These are phyloP conservation scores for Metallyticus violacea DNA, from an alignment of 2,888 invertebrate genomes.

Conservation along the genomic window DNA sequence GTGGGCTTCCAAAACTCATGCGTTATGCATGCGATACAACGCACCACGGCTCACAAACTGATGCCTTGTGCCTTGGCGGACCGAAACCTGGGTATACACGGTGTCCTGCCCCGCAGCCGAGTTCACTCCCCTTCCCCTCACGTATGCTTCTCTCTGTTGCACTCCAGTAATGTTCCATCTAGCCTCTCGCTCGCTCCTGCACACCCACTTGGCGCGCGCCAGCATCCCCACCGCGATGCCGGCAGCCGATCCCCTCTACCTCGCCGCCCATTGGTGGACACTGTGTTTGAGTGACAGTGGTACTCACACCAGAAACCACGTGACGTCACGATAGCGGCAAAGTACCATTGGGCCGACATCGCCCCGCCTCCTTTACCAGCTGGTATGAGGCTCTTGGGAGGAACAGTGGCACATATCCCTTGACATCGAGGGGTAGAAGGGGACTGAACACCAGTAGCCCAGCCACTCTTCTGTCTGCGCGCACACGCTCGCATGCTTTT, in stretches of 20 bases:
- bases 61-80: conserved; percentile 18
- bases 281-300: conserved; percentile 6
- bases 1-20: conserved; percentile 48
- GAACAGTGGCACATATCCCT: conserved; percentile 6
- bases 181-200: conserved; percentile 43
- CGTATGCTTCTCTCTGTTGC: conserved; percentile 33
- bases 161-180: conserved; percentile 48
- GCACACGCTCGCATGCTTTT: not conserved
- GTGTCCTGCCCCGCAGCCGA: not conserved
- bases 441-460: not conserved
- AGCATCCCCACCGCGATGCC: not conserved
- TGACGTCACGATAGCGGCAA: not conserved
- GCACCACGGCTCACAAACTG: conserved; percentile 37
- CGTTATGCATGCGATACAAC: conserved; percentile 57
- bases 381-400: not conserved
- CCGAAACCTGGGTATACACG: conserved; percentile 9
- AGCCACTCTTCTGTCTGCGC: not conserved
- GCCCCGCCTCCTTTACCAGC: conserved; percentile 14
- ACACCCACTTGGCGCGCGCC: not conserved
- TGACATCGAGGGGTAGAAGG: not conserved
- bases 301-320: not conserved
- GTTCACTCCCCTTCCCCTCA: not conserved
- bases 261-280: not conserved
- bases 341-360: not conserved
- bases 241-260: not conserved